These are phyloP conservation scores for Mystacornis crossleyi DNA, from an alignment of 2,113 vertebrate species.

Conservation along the genomic window DNA sequence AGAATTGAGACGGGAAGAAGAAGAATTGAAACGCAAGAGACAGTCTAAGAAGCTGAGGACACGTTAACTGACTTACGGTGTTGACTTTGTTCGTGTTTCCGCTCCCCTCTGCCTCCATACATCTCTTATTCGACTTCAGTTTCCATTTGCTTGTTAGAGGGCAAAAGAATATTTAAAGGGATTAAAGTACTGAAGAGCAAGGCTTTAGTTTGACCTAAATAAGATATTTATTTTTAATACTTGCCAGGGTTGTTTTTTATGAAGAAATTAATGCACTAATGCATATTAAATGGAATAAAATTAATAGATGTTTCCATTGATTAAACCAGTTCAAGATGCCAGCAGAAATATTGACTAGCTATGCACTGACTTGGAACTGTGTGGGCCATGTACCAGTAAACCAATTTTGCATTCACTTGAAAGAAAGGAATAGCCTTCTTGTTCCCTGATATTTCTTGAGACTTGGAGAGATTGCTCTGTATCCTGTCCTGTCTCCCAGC, in stretches of 20 bases:
- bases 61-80: constrained; percentile 46
- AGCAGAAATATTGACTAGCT: constrained; percentile 73
- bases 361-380: constrained; percentile 67
- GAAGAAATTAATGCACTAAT: constrained; percentile 69
- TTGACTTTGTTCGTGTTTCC: constrained; percentile 40
- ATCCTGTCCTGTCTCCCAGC: not conserved
- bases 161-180: constrained; percentile 64
- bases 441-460: constrained; percentile 46
- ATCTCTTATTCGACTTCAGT: constrained; percentile 52
- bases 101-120: constrained; percentile 35
- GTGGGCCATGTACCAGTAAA: constrained; percentile 44
- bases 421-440: constrained; percentile 31
- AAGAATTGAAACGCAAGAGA: constrained; percentile 80
- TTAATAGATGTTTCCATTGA: constrained; percentile 49
- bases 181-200: constrained; percentile 58
- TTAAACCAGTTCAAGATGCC: constrained; percentile 66
- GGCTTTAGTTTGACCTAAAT: constrained; percentile 65
- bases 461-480: not conserved
- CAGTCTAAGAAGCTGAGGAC: constrained; percentile 82
- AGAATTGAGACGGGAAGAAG: constrained; percentile 85
- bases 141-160: constrained; percentile 64
- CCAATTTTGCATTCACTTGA: constrained; percentile 35
- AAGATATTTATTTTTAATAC: constrained; percentile 73
- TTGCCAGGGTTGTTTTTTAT: constrained; percentile 61
- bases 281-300: constrained; percentile 55